Evolutionary conservation across 2,888 invertebrate species (phyloP).

Genomic region (Asteroscopus sphinx): DNA sequence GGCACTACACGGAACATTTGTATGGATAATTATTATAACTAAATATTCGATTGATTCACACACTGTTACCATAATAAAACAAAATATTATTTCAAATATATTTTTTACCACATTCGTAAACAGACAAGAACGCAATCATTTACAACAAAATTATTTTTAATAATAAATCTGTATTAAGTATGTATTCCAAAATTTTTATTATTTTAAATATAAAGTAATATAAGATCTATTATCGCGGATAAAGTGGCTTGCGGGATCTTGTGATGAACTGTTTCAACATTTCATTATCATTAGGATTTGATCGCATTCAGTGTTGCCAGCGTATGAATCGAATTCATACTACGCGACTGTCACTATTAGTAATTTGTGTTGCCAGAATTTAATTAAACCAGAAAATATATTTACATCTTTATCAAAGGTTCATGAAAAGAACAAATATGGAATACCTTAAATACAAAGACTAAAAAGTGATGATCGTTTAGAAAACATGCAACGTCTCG

Average conservation of each 20-base stretch:
- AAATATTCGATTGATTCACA: no score
- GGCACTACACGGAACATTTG: no score
- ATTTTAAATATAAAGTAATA: slow-evolving; percentile 72
- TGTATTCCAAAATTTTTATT: slow-evolving; percentile 76
- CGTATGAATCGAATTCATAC: slow-evolving; percentile 27
- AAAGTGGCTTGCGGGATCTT: slow-evolving; percentile 64
- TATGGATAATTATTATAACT: no score
- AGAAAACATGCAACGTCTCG: slow-evolving; percentile 24
- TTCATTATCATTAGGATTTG: slow-evolving; percentile 52
- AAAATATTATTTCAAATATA: slow-evolving; percentile 70
- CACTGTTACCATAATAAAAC: slow-evolving; percentile 61
- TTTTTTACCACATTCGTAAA: slow-evolving; percentile 77
- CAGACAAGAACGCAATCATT: slow-evolving; percentile 77
- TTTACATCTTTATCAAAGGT: slow-evolving; percentile 33
- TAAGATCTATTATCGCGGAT: slow-evolving; percentile 73
- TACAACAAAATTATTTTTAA: slow-evolving; percentile 83
- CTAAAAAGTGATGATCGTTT: slow-evolving; percentile 26
- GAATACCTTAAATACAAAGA: slow-evolving; percentile 44
- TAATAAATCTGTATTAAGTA: slow-evolving; percentile 78
- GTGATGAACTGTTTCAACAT: slow-evolving; percentile 54
- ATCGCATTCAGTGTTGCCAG: slow-evolving; percentile 58
- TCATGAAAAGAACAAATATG: slow-evolving; percentile 14
- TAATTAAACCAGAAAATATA: slow-evolving; percentile 26
- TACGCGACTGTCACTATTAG: neutral
- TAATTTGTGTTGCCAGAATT: slow-evolving; percentile 11